Evolutionary conservation across 2,888 invertebrate genomes (phyloP), one percentile per base, ranked within the genome.

Genomic region (Camponotus fellah): DNA sequence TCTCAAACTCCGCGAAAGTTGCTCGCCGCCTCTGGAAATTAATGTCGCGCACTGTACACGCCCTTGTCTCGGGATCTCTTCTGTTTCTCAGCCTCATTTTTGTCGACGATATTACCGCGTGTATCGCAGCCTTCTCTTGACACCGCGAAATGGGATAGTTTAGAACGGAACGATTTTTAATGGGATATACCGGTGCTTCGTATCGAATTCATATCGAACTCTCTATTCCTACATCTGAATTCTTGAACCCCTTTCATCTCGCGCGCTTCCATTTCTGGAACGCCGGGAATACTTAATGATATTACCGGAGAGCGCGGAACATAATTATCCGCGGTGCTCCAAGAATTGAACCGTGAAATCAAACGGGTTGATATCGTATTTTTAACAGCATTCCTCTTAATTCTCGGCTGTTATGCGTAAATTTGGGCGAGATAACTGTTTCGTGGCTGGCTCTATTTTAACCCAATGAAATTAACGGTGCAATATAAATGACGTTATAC

Each of bases 1-100:
- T 72, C 88, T 49, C 17, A 84, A 90, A 90, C 90, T 89, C 79
- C 85, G 90, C 88, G 85, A 89, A 89, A 89, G 80, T 89, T 89
- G 82, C 86, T 76, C 88, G 83, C 69, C 80, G 85, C 85, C 68
- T 69, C 69, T 86, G 89, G 79, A 89, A 90, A 90, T 90, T 90
- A 90, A 90, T 87, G 89, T 87, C 83, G 83, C 72, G 64, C 86
- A 64, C 79, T 74, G 37, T 82, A 82, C 82, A 60, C 74, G 58
- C 64, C 69, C 53, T 80, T 53, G 49, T 69, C 62, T 14, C 21
- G 60, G 66, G 49, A 49, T 49, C 58, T 26, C 81, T 62, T 62
- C 17, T 21, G 58, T 53, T 46, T 74, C 64, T 6, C 53, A 32
- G 62, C 58, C 74, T 66, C 76, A 65, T 40, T 76, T 81, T 43